Base-by-base conservation (phyloP, 2,888 invertebrate genomes). In the Ochropleura leucogaster region DNA sequence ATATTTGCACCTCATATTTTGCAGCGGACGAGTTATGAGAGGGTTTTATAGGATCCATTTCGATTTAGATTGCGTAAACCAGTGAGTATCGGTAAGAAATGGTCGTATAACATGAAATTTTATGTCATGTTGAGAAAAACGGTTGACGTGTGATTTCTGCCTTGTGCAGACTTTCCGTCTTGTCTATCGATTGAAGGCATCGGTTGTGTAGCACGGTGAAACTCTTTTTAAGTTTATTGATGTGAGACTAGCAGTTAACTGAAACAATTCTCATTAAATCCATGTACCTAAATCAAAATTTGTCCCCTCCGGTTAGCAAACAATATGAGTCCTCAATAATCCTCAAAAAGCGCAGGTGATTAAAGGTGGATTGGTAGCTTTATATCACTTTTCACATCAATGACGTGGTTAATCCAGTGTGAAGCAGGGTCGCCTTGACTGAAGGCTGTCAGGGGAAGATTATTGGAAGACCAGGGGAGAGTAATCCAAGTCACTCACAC, bases 1-100 rank as follows among this genome's bases (percentile, higher is more conserved):
- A 91, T 93, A 94, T 94, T 95, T 94, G 90, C 94, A 93, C 94
- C 92, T 94, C 89, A 93, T 92, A 93, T 92, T 92, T 93, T 92
- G 90, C 89, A 85, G 85, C 82, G 80, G 83, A 87, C 86, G 80
- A 87, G 89, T 84, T 89, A 89, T 82, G 89, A 88, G 81, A 72
- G 74, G 79, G 88, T 87, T 91, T 88, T 89, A 89, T 89, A 84
- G 81, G 87, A 89, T 89, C 87, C 82, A 88, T 91, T 91, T 92
- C 91, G 92, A 92, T 93, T 92, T 89, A 91, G 85, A 86, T 89
- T 87, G 86, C 80, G 80, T 78, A 68, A 75, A 85, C 80, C 68
- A 80, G 80, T 77, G 70, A 72, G 76, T 77, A 67, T 81, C 51
- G 66, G 60, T 72, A 82, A 80, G 69, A 76, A 81, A 20, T 57